These are phyloP conservation scores for Lasioglossum malachurum DNA, from an alignment of 2,888 invertebrate genomes.

Conservation along the genomic window DNA sequence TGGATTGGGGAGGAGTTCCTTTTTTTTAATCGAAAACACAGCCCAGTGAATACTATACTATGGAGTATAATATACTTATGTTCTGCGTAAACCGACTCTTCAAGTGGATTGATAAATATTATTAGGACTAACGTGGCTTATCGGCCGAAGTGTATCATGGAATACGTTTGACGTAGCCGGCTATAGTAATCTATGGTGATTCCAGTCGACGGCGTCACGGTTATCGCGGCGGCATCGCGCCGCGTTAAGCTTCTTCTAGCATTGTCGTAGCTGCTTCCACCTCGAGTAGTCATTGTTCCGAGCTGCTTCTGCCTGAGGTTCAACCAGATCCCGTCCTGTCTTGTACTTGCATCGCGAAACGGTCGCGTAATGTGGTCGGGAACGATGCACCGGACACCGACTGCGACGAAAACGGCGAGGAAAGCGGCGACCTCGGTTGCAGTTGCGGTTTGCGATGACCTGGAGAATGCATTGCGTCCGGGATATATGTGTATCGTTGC, in stretches of 20 bases:
- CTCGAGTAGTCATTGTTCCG: background rate
- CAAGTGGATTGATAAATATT: background rate
- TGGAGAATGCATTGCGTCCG: background rate
- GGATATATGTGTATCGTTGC: background rate
- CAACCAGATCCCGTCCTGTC: constrained; percentile 60
- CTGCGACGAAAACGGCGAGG: constrained; percentile 16
- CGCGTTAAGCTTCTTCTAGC: background rate
- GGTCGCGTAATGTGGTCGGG: constrained; percentile 44
- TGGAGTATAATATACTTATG: too few species aligned
- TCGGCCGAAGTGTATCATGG: background rate
- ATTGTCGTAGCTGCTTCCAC: constrained; percentile 34
- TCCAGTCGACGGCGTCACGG: constrained; percentile 23
- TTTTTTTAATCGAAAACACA: too few species aligned
- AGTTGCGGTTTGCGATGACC: background rate
- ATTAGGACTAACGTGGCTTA: background rate
- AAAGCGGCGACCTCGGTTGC: constrained; percentile 18
- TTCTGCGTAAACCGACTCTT: too few species aligned
- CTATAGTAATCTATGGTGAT: constrained; percentile 44
- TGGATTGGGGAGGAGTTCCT: too few species aligned
- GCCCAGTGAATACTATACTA: too few species aligned
- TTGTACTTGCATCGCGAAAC: constrained; percentile 36
- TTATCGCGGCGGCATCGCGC: constrained; percentile 46
- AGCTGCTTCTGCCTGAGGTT: constrained; percentile 45
- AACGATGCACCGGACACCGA: constrained; percentile 27
- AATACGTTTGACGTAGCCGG: constrained; percentile 42